phyloP scores from a whole-genome alignment of 2,888 invertebrate genomes.

The Pasiphila rectangulata region DNA sequence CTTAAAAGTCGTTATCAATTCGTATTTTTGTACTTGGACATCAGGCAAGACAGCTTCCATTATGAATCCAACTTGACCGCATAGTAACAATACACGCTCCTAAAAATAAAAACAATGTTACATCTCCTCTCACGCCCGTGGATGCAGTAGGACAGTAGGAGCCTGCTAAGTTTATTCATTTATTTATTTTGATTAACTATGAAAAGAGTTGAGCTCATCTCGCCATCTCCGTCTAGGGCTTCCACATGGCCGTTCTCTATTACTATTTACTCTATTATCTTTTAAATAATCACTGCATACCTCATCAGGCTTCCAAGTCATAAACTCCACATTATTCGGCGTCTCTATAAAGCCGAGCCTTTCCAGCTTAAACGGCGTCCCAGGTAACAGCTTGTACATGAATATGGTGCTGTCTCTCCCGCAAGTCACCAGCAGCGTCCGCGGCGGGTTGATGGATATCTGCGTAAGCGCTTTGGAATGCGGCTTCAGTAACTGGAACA shows the following conservation, averaged over 20 bases:
- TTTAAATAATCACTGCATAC: constrained; percentile 43
- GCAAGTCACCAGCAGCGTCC: constrained; percentile 83
- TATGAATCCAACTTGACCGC: constrained; percentile 66
- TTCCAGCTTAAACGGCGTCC: constrained; percentile 70
- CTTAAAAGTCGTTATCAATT: constrained; percentile 66
- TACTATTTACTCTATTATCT: background rate
- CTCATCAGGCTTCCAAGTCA: constrained; percentile 84
- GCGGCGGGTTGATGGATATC: constrained; percentile 81
- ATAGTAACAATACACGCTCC: constrained; percentile 62
- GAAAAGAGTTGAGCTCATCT: too few relatives aligned
- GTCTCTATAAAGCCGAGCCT: constrained; percentile 86
- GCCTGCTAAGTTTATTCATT: too few relatives aligned
- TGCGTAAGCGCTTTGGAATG: constrained; percentile 83
- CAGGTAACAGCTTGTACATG: constrained; percentile 75
- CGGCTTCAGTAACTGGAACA: constrained; percentile 82
- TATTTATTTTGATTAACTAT: too few relatives aligned
- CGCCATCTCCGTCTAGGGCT: too few relatives aligned
- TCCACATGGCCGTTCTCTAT: too few relatives aligned
- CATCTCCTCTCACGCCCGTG: too few relatives aligned
- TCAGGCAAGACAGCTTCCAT: constrained; percentile 67
- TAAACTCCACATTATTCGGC: constrained; percentile 82
- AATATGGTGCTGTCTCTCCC: constrained; percentile 86
- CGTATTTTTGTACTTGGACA: constrained; percentile 46
- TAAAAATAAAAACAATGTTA: constrained; percentile 31
- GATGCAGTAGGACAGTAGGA: too few relatives aligned